phyloP scores from a whole-genome alignment of 2,797 vertebrate species.

The Benthosema pterotum region DNA sequence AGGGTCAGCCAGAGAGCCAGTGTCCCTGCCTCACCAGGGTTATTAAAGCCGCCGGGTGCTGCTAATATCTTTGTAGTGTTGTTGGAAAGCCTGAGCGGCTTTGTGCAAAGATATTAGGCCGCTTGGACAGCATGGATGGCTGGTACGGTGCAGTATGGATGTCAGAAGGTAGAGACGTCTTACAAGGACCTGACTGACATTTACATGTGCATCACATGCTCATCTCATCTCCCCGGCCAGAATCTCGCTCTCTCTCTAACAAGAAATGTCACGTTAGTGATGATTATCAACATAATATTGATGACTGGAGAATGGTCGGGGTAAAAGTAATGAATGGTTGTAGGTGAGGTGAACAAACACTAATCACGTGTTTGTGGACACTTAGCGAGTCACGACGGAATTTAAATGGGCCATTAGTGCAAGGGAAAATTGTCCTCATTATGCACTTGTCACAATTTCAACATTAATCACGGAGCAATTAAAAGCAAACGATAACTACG shows the following conservation, averaged over 20 bases:
- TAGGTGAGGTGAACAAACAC: conserved; percentile 22
- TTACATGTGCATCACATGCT: background rate
- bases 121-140: background rate
- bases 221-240: background rate
- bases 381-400: conserved; percentile 21
- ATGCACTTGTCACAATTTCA: conserved; percentile 21
- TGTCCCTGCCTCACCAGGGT: conserved; percentile 18
- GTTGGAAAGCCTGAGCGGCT: conserved; percentile 19
- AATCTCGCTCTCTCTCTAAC: background rate
- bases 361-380: conserved; percentile 36
- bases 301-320: conserved; percentile 15
- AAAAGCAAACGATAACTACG: conserved; percentile 31
- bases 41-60: conserved; percentile 31
- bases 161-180: background rate
- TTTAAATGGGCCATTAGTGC: conserved; percentile 35
- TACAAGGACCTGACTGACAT: background rate
- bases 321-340: conserved; percentile 25
- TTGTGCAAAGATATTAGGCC: background rate
- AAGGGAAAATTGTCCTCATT: conserved; percentile 43
- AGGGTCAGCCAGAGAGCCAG: conserved; percentile 4
- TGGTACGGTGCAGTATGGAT: background rate
- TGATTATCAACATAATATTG: conserved; percentile 11
- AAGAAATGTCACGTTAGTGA: background rate
- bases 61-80: conserved; percentile 30
- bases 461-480: conserved; percentile 47